A percentile compares a stretch with the other conserved stretches of the same genome.
Evolutionary conservation across 2,113 vertebrate species (phyloP).

Genomic region (Melanerpes aurifrons): DNA sequence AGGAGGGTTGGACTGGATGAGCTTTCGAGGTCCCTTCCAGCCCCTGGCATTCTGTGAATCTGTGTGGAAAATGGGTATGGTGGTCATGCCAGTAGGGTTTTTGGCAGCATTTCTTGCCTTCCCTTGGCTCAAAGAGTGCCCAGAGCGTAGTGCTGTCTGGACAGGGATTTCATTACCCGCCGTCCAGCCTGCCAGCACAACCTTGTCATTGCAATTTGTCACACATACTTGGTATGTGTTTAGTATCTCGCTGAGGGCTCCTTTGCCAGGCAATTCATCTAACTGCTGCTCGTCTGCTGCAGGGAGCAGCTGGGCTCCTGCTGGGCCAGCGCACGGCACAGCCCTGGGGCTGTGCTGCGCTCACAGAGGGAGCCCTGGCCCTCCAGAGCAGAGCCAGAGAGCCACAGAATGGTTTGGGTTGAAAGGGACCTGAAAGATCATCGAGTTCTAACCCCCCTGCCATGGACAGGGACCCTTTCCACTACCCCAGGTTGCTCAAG

Average conservation of each 20-base stretch:
- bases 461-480: too few relatives aligned
- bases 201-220: constrained; percentile 51
- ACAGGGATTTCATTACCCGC: background rate
- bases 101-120: background rate
- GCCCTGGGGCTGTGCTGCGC: background rate
- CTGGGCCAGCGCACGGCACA: accelerated
- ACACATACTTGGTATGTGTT: background rate
- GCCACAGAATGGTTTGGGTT: too few relatives aligned
- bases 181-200: background rate
- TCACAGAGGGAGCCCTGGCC: accelerated
- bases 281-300: background rate
- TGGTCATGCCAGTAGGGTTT: background rate
- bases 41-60: too few relatives aligned
- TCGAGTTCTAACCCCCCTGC: too few relatives aligned
- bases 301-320: accelerated
- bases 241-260: background rate
- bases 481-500: too few relatives aligned
- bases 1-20: too few relatives aligned
- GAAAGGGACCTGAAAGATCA: too few relatives aligned
- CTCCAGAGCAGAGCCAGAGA: background rate
- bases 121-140: background rate
- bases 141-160: background rate
- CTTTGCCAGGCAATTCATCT: background rate
- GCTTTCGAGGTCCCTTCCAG: too few relatives aligned
- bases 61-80: background rate